Percentiles rank a stretch among this genome's conserved stretches.
These are phyloP conservation scores for Aphidius colemani DNA, from an alignment of 2,888 invertebrate genomes.

Conservation along the genomic window DNA sequence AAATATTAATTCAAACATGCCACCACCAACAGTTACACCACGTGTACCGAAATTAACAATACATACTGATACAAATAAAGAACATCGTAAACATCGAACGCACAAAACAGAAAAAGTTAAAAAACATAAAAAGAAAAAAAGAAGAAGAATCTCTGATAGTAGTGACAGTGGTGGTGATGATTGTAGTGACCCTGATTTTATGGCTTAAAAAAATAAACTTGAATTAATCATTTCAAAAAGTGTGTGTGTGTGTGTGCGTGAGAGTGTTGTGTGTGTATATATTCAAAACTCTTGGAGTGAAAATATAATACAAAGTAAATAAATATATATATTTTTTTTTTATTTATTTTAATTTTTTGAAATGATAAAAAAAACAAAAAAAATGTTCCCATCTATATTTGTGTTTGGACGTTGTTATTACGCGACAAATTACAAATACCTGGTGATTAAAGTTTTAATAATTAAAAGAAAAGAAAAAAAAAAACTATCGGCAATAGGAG, in stretches of 20 bases:
- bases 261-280: conserved; percentile 28
- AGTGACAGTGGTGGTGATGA: conserved; percentile 68
- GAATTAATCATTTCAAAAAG: conserved; percentile 25
- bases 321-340: background rate
- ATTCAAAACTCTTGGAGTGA: conserved; percentile 2
- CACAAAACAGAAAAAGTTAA: conserved; percentile 57
- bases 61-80: conserved; percentile 50
- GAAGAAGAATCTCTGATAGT: conserved; percentile 57
- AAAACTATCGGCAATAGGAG: conserved; percentile 23
- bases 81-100: conserved; percentile 54
- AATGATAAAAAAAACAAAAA: conserved; percentile 19
- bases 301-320: background rate
- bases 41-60: conserved; percentile 56
- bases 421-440: background rate
- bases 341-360: conserved; percentile 3
- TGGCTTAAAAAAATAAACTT: conserved; percentile 48
- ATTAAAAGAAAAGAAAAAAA: too few species aligned
- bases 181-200: conserved; percentile 67
- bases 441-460: background rate
- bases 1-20: conserved; percentile 36
- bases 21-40: conserved; percentile 37
- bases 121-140: conserved; percentile 58
- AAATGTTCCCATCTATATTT: conserved; percentile 1
- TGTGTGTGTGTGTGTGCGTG: conserved; percentile 18
- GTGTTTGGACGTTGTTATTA: background rate